Percentiles rank a stretch among this genome's conserved stretches.
Conservation (phyloP, 2,797 vertebrate species). For the Girardinus metallicus region DNA sequence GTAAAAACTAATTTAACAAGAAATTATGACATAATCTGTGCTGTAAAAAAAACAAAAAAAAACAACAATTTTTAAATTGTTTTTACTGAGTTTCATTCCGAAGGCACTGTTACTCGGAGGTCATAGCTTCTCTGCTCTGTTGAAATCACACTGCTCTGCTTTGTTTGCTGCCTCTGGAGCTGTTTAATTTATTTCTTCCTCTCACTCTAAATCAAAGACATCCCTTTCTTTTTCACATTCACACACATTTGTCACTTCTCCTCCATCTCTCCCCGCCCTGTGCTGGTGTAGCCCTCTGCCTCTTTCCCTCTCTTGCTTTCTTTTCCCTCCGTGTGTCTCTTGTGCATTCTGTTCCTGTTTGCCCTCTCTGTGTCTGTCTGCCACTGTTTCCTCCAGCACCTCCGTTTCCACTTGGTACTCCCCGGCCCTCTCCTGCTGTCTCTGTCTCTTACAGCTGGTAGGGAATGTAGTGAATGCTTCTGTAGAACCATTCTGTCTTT, state of each 20-base stretch:
- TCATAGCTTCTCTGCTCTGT: slow-evolving; percentile 45
- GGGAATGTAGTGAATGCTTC: slow-evolving; percentile 59
- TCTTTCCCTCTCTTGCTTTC: slow-evolving; percentile 25
- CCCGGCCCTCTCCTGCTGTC: slow-evolving; percentile 47
- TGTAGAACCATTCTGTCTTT: slow-evolving; percentile 57
- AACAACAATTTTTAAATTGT: neutral
- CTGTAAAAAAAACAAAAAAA: neutral
- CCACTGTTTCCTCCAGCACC: slow-evolving; percentile 41
- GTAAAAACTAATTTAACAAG: neutral
- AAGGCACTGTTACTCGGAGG: slow-evolving; percentile 23
- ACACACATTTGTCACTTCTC: slow-evolving; percentile 54
- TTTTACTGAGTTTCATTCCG: neutral
- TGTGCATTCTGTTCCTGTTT: slow-evolving; percentile 50
- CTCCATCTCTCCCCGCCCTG: slow-evolving; percentile 42
- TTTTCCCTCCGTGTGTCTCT: slow-evolving; percentile 44
- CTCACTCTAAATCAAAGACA: slow-evolving; percentile 33
- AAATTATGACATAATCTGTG: neutral
- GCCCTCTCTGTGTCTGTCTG: slow-evolving; percentile 46
- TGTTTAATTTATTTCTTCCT: slow-evolving; percentile 69
- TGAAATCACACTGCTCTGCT: slow-evolving; percentile 65
- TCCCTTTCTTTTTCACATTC: slow-evolving; percentile 37
- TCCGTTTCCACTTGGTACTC: slow-evolving; percentile 46
- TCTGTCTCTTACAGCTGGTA: slow-evolving; percentile 63
- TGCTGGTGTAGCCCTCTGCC: slow-evolving; percentile 21
- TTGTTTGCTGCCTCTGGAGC: slow-evolving; percentile 57